Base-by-base conservation (phyloP, 2,888 invertebrate species). In the Amphipyra tragopoginis region DNA sequence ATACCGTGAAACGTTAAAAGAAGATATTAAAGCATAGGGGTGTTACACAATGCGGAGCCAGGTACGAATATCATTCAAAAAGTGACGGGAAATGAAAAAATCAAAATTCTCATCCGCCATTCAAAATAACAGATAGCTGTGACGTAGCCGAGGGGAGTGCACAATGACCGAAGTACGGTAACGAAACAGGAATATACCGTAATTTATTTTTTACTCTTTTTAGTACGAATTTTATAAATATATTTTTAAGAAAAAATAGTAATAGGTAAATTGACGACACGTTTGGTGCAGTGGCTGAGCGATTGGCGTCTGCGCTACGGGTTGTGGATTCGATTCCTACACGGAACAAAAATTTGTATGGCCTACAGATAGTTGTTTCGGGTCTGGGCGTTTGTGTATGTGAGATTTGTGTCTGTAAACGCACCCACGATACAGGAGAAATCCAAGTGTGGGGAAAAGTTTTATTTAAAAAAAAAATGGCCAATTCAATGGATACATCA, bases 11-110 rank as follows among this genome's bases (percentile, higher is more conserved):
- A 80, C 77, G 79, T 80, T 80, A 81, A 83, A 80, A 83, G 82
- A 56, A 65, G 85, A 89, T 91, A 91, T 92, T 90, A 88, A 90
- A 90, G 83, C 81, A 77, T 80, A 65, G 56, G 89, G 88, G 81
- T 75, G 76, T 39, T 52, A 62, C 80, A 91, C 90, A 92, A 91
- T 88, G 67, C 21, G 86, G 54, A 71, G 49, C 73, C 74, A 82
- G 81, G 77, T 86, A 88, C 80, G 69, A 77, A 80, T 82, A 83
- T 85, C 86, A 87, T 90, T 88, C 84, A 86, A 83, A 84, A 79
- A 77, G 87, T 87, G 86, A 84, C 85, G 86, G 92, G 92, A 92
- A 92, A 93, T 90, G 89, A 88, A 89, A 92, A 90, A 91, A 92
- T 92, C 90, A 87, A 87, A 91, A 91, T 86, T 86, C 83, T 72